Evolutionary conservation across 2,888 invertebrate genomes (phyloP).

Genomic region (Hydrotaea cyrtoneurina): DNA sequence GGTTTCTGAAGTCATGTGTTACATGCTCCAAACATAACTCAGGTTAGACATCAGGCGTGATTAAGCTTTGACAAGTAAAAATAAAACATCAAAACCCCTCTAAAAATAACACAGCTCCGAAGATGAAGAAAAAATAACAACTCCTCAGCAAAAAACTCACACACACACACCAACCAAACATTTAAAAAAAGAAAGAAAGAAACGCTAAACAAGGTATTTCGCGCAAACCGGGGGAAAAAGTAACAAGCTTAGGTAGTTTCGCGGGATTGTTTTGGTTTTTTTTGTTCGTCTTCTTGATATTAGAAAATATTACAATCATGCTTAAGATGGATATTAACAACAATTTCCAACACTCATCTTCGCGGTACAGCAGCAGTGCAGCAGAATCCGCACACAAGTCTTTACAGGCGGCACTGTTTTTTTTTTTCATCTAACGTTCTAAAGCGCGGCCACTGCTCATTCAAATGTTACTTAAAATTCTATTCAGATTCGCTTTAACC

Average conservation of each 20-base stretch:
- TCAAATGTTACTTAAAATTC: constrained; percentile 58
- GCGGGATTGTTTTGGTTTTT: background rate
- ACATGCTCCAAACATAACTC: constrained; percentile 62
- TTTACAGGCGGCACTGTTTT: constrained; percentile 26
- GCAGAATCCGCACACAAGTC: constrained; percentile 50
- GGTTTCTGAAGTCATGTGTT: constrained; percentile 62
- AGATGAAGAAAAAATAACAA: constrained; percentile 3
- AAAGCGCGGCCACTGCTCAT: constrained; percentile 12
- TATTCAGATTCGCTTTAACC: constrained; percentile 58
- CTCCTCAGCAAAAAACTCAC: background rate
- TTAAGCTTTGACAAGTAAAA: constrained; percentile 67
- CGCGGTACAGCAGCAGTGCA: constrained; percentile 9
- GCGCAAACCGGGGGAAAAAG: background rate
- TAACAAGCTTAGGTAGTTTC: background rate
- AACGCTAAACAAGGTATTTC: background rate
- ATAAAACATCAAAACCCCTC: constrained; percentile 63
- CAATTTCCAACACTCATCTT: constrained; percentile 53
- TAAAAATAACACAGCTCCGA: constrained; percentile 33
- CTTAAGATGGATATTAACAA: constrained; percentile 55
- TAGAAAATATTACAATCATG: constrained; percentile 47
- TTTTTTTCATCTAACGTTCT: background rate
- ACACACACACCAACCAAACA: constrained; percentile 40
- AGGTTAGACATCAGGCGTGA: constrained; percentile 68
- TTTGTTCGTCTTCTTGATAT: constrained; percentile 19
- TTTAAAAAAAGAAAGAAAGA: constrained; percentile 25